Percentiles rank a stretch among this genome's conserved stretches.
Evolutionary conservation across 2,113 vertebrate genomes (phyloP).

Genomic region (Eupsittula cactorum): DNA sequence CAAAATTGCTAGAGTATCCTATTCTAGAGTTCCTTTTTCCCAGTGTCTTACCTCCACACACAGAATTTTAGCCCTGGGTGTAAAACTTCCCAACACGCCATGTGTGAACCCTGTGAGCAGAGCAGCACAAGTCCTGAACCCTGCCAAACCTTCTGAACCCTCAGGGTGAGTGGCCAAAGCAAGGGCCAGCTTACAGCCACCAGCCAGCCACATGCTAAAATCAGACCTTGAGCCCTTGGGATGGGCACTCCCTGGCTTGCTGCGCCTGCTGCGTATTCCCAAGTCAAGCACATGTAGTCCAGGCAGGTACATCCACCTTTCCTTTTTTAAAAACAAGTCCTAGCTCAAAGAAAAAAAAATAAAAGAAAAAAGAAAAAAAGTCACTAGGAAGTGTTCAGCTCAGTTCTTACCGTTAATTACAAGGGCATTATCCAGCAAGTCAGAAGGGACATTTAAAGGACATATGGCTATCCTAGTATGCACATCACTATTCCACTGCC

Average conservation of each 20-base stretch:
- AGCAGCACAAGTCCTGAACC: not conserved
- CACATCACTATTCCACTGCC: not conserved
- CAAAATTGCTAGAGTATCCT: not conserved
- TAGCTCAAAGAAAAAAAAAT: not conserved
- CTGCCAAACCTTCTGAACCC: not conserved
- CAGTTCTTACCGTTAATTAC: not conserved
- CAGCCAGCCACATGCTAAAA: not conserved
- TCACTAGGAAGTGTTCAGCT: not conserved
- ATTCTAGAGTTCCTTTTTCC: not conserved
- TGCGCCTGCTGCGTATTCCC: not conserved
- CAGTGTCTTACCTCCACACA: not conserved
- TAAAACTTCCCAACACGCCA: not conserved
- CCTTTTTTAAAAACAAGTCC: not conserved
- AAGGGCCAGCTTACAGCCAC: not conserved
- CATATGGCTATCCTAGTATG: not conserved
- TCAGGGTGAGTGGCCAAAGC: not conserved
- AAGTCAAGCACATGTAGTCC: rapidly evolving
- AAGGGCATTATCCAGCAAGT: not conserved
- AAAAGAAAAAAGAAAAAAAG: too few relatives aligned
- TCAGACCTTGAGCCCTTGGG: rapidly evolving
- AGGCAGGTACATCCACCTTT: not conserved
- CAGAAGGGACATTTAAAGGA: not conserved
- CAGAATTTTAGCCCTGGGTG: not conserved
- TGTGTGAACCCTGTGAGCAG: not conserved
- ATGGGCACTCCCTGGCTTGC: not conserved